Evolutionary conservation across 2,113 vertebrate genomes (phyloP).

Genomic region (Hippolais icterina): DNA sequence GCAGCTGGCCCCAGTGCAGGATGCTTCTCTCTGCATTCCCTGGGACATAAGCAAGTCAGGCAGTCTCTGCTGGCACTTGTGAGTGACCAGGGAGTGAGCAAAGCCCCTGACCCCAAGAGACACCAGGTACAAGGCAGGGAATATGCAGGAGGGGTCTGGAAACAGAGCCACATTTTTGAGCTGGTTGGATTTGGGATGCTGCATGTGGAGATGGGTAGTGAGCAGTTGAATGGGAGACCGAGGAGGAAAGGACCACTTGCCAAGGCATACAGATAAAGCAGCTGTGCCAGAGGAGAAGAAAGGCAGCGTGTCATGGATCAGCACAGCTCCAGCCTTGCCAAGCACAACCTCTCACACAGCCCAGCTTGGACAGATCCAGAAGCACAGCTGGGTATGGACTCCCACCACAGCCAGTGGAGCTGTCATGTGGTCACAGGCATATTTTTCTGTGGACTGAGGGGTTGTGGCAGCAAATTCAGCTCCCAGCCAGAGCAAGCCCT

Average conservation of each 20-base stretch:
- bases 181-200: not conserved
- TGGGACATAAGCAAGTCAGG: fast-evolving
- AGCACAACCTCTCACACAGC: not conserved
- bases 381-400: fast-evolving
- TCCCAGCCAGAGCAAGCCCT: not conserved
- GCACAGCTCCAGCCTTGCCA: not conserved
- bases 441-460: not conserved
- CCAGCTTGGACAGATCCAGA: not conserved
- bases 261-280: not conserved
- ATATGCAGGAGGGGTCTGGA: not conserved
- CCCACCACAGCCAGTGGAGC: not conserved
- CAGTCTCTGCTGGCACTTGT: not conserved
- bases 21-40: not conserved
- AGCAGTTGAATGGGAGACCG: not conserved
- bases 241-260: not conserved
- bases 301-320: not conserved
- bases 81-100: not conserved
- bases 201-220: not conserved
- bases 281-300: fast-evolving
- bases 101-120: not conserved
- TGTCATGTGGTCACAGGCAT: not conserved
- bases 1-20: not conserved
- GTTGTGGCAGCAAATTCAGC: not conserved
- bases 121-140: not conserved
- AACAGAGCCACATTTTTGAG: not conserved